phyloP scores from a whole-genome alignment of 2,113 vertebrate species.

The Tupaia chinensis region DNA sequence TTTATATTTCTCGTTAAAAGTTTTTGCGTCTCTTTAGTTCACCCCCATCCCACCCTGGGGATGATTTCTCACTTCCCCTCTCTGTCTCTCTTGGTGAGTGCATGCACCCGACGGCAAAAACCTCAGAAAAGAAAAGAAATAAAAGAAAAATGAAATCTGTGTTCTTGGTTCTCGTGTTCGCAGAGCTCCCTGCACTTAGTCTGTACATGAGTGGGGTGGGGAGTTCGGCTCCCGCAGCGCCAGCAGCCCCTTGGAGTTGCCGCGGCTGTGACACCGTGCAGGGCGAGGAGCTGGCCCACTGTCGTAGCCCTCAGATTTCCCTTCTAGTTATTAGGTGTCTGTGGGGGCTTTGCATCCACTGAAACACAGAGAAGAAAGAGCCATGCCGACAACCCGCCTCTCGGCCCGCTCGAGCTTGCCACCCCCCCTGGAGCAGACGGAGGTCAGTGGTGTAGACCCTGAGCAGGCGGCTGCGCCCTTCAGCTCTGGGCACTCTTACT shows the following conservation, averaged over 20 bases:
- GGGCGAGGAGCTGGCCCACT: too few species aligned
- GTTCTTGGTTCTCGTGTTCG: neutral
- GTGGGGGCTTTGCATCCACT: neutral
- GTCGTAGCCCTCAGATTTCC: neutral
- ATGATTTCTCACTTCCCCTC: too few species aligned
- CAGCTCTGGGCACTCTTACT: too few species aligned
- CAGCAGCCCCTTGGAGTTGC: neutral
- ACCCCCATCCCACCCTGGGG: too few species aligned
- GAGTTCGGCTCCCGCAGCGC: neutral
- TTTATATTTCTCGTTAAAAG: slow-evolving; percentile 20
- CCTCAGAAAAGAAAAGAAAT: too few species aligned
- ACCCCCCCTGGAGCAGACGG: too few species aligned
- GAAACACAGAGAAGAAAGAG: neutral
- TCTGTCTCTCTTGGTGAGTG: too few species aligned
- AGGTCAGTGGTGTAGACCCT: too few species aligned
- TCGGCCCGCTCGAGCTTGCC: too few species aligned
- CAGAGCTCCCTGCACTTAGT: neutral
- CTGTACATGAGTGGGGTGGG: neutral
- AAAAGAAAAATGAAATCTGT: neutral
- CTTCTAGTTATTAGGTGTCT: neutral
- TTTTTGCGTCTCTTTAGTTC: neutral
- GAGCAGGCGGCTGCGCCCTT: too few species aligned
- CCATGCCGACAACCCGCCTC: neutral
- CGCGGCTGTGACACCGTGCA: neutral
- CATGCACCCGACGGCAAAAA: too few species aligned